Evolutionary conservation across 2,113 vertebrate genomes (phyloP).

Genomic region (Motacilla tschutschensis): DNA sequence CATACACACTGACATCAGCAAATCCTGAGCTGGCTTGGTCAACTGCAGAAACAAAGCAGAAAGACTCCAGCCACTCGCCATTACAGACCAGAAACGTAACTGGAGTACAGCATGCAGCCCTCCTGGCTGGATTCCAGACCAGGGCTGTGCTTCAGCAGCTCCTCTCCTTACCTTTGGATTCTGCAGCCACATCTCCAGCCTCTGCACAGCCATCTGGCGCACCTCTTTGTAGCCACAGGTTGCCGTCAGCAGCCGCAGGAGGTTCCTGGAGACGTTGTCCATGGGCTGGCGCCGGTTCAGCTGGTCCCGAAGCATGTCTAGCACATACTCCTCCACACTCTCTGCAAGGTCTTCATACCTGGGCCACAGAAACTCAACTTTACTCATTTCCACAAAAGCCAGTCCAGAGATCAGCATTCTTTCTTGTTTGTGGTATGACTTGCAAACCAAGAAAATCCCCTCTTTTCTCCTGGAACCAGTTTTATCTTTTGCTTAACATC

Average conservation of each 20-base stretch:
- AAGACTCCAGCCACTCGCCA: neutral
- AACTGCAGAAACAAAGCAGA: constrained; percentile 69
- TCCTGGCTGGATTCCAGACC: neutral
- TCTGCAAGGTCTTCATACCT: constrained; percentile 95
- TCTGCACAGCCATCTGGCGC: constrained; percentile 90
- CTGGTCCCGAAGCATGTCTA: constrained; percentile 93
- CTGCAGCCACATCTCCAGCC: constrained; percentile 98
- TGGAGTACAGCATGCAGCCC: accelerated
- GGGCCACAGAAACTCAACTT: neutral
- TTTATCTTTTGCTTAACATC: neutral
- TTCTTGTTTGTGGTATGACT: accelerated
- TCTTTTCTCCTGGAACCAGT: neutral
- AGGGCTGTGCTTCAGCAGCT: neutral
- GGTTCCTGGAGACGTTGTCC: constrained; percentile 93
- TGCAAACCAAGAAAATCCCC: neutral
- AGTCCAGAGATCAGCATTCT: neutral
- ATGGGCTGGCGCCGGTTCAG: constrained; percentile 95
- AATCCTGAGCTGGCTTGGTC: constrained; percentile 95
- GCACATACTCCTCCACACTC: constrained; percentile 95
- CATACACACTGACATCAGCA: constrained; percentile 96
- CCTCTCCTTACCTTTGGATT: constrained; percentile 89
- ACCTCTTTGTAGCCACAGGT: constrained; percentile 95
- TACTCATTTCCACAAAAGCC: neutral
- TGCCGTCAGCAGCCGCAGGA: constrained; percentile 91
- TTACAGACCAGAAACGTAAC: accelerated